Evolutionary conservation across 2,113 vertebrate species (phyloP).

Genomic region (Galemys pyrenaicus): DNA sequence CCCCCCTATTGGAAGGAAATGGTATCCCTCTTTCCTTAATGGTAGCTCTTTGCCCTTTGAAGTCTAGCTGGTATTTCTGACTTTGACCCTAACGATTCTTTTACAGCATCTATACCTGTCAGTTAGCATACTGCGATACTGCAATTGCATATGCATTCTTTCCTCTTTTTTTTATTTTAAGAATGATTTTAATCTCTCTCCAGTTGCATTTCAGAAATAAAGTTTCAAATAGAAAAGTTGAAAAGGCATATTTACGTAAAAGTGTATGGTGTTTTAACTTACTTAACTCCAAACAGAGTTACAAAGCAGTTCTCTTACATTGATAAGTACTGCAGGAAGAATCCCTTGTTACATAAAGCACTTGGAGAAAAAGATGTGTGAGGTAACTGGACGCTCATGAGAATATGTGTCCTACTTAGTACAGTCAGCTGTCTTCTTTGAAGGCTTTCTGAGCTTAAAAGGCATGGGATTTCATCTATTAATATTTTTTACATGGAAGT

Average conservation of each 20-base stretch:
- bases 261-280: conserved; percentile 3
- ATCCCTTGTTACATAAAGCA: background rate
- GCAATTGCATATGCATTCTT: background rate
- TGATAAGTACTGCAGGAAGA: background rate
- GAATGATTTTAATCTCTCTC: conserved; percentile 3
- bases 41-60: conserved; percentile 41
- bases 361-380: background rate
- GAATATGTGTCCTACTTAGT: background rate
- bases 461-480: background rate
- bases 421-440: background rate
- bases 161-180: background rate
- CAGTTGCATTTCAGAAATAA: conserved; percentile 21
- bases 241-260: conserved; percentile 30
- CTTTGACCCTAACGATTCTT: background rate
- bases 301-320: background rate
- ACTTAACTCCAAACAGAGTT: background rate
- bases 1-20: background rate
- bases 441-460: conserved; percentile 54
- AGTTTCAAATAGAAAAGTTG: background rate
- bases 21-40: background rate
- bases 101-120: background rate
- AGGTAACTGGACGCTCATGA: background rate
- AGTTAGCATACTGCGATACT: background rate
- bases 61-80: background rate
- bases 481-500: background rate